Base-by-base conservation (phyloP, 2,797 vertebrate genomes). In the Sebastes jordani region DNA sequence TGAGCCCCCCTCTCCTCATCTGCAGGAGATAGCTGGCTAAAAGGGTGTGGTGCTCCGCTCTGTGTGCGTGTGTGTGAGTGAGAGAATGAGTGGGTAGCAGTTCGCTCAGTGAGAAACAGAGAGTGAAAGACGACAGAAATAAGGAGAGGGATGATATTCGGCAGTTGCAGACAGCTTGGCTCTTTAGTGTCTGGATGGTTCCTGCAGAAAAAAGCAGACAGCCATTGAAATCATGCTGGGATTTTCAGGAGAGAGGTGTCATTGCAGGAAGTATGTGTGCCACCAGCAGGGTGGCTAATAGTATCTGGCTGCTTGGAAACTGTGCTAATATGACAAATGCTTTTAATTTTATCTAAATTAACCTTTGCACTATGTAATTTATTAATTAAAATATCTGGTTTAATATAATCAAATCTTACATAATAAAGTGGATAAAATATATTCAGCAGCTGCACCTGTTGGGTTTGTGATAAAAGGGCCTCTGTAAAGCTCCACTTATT, bases 11-110 rank as follows among this genome's bases (percentile, higher is more conserved):
- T 87, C 79, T 82, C 85, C 87, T 90, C 90, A 87, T 89, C 93
- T 95, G 95, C 95, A 95, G 93, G 91, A 93, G 92, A 90, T 91
- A 93, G 89, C 90, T 74, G 85, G 91, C 92, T 95, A 89, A 94
- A 95, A 95, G 95, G 94, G 95, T 94, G 95, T 95, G 94, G 95
- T 95, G 91, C 94, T 91, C 80, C 4, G 74, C 90, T 79, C 73
- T 85, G 91, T 76, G 9, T 74, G 58, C 42, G 54, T 85, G 91
- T 76, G 23, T 25, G 55, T 2, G 56, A 29, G 56, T 58, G 82
- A 68, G 60, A 86, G 85, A 82, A 69, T 76, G 90, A 88, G 91
- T 90, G 92, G 89, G 91, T 87, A 90, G 93, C 85, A 93, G 91
- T 86, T 87, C 81, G 80, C 77, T 88, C 78, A 77, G 81, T 78